Evolutionary conservation across 2,797 vertebrate species (phyloP).

Genomic region (Prunella strophiata): DNA sequence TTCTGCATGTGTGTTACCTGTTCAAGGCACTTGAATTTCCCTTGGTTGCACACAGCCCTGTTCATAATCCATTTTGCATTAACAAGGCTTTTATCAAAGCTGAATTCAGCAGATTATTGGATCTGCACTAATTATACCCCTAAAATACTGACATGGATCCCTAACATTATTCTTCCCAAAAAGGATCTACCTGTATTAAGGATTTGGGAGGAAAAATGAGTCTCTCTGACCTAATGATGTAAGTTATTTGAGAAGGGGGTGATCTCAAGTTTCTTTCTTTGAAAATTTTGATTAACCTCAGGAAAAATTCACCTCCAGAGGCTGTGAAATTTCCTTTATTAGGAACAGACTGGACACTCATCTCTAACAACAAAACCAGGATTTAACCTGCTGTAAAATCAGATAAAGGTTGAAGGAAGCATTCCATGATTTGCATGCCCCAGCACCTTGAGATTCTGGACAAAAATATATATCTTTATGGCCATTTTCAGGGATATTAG

Average conservation of each 20-base stretch:
- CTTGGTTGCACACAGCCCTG: background rate
- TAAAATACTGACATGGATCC: background rate
- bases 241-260: background rate
- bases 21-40: background rate
- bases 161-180: background rate
- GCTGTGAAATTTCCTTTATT: background rate
- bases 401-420: background rate
- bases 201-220: fast-evolving
- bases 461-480: background rate
- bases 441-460: background rate
- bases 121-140: background rate
- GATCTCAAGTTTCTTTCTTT: background rate
- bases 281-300: background rate
- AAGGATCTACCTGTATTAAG: background rate
- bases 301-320: background rate
- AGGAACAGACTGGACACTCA: background rate
- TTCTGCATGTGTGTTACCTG: background rate
- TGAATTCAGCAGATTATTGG: background rate
- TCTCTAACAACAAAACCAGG: background rate
- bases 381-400: background rate
- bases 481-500: background rate
- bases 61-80: background rate
- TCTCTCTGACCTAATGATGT: background rate
- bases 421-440: background rate
- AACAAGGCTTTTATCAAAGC: background rate